Conservation (phyloP, 2,113 vertebrate species). For the Anguilla japonica region DNA sequence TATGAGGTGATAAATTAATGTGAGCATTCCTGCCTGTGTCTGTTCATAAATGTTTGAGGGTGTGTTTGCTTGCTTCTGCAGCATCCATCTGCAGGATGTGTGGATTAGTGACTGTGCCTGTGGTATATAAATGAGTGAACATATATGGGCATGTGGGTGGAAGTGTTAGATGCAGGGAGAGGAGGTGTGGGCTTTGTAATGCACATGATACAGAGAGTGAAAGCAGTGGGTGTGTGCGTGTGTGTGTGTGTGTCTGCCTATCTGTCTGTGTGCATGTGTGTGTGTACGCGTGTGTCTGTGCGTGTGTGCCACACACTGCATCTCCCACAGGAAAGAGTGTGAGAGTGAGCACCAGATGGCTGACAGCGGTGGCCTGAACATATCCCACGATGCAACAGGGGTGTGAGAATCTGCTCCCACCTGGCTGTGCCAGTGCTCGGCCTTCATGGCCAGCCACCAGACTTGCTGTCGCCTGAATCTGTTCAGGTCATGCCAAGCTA, state of each 20-base stretch:
- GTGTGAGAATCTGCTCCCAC: not conserved
- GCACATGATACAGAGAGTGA: not conserved
- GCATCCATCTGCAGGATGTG: not conserved
- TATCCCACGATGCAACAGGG: conserved; percentile 9
- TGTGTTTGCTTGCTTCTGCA: not conserved
- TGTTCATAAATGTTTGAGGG: not conserved
- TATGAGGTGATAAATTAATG: not conserved
- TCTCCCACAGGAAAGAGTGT: not conserved
- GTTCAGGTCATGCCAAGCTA: not conserved
- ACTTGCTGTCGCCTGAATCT: not conserved
- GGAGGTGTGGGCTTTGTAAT: not conserved
- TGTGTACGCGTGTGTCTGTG: not conserved
- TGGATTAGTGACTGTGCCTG: not conserved
- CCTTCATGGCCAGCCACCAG: not conserved
- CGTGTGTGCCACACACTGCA: not conserved
- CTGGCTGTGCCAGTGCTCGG: conserved; percentile 10
- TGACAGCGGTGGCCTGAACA: not conserved
- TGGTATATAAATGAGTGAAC: not conserved
- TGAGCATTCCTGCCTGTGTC: not conserved
- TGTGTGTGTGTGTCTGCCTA: not conserved
- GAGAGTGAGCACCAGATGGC: conserved; percentile 21
- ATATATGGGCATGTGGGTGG: not conserved
- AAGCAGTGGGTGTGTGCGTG: not conserved
- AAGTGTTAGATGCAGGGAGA: not conserved
- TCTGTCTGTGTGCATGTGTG: not conserved